Evolutionary conservation across 2,888 invertebrate genomes (phyloP).

Genomic region (Lycophotia porphyrea): DNA sequence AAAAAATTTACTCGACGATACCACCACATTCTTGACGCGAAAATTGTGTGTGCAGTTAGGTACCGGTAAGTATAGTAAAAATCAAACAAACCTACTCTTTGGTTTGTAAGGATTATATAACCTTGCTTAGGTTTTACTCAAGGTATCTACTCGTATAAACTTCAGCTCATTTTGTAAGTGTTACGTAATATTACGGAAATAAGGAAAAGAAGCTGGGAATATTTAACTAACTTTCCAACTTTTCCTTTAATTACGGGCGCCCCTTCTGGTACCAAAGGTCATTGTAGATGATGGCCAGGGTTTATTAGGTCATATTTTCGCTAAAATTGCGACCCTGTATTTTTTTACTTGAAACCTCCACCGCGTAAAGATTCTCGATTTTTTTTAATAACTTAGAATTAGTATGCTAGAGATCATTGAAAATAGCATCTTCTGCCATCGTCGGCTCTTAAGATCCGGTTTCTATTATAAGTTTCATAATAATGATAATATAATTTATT

Average conservation of each 20-base stretch:
- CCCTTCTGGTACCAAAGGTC: background rate
- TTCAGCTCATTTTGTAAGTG: background rate
- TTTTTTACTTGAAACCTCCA: background rate
- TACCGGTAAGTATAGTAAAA: too few species aligned
- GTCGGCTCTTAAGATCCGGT: background rate
- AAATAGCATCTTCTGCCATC: background rate
- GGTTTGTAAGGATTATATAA: background rate
- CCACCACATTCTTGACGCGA: slow-evolving; percentile 3
- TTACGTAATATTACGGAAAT: background rate
- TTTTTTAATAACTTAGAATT: background rate
- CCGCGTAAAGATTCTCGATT: background rate
- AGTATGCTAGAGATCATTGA: background rate
- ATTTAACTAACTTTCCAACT: background rate
- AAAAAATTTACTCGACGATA: background rate
- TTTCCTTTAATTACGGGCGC: slow-evolving; percentile 3
- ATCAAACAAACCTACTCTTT: too few species aligned
- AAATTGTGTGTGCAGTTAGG: background rate
- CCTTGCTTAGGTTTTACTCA: background rate
- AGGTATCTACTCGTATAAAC: background rate
- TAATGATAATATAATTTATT: background rate
- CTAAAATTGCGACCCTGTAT: background rate
- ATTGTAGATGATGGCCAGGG: background rate
- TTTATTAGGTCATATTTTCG: background rate
- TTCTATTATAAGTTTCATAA: background rate
- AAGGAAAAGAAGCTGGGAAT: background rate